These are phyloP conservation scores for Cherax quadricarinatus DNA, from an alignment of 1,140 invertebrate species.

Conservation along the genomic window DNA sequence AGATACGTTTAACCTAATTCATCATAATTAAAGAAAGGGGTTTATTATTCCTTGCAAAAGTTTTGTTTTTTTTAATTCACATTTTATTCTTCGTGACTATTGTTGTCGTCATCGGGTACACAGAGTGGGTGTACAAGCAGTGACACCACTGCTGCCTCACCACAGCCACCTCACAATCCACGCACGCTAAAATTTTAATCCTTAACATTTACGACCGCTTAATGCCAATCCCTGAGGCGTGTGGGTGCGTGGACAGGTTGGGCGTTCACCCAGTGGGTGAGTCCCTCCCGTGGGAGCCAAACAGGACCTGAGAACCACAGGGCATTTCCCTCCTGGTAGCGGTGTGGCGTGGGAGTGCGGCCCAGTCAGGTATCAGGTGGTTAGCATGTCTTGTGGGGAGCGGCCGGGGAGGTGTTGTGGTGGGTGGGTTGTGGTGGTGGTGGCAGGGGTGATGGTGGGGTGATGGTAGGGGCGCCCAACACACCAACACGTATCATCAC, in stretches of 20 bases:
- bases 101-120: too few relatives aligned
- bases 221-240: neutral
- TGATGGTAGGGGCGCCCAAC: neutral
- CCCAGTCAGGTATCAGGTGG: neutral
- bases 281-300: slow-evolving; percentile 1
- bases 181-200: neutral
- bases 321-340: slow-evolving; percentile 14
- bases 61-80: too few relatives aligned
- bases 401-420: neutral
- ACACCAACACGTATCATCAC: slow-evolving; percentile 6
- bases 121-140: too few relatives aligned
- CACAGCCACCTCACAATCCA: too few relatives aligned
- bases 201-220: neutral
- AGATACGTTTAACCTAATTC: too few relatives aligned
- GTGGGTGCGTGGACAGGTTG: neutral
- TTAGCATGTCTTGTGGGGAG: neutral
- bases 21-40: too few relatives aligned
- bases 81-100: too few relatives aligned
- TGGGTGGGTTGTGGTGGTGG: neutral
- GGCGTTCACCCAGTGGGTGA: neutral
- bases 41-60: too few relatives aligned
- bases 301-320: slow-evolving; percentile 2
- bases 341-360: slow-evolving; percentile 10
- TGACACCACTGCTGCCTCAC: too few relatives aligned
- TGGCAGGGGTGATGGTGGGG: too few relatives aligned